Base-by-base conservation (phyloP, 1,140 invertebrate genomes). In the Pteromalus puparum region DNA sequence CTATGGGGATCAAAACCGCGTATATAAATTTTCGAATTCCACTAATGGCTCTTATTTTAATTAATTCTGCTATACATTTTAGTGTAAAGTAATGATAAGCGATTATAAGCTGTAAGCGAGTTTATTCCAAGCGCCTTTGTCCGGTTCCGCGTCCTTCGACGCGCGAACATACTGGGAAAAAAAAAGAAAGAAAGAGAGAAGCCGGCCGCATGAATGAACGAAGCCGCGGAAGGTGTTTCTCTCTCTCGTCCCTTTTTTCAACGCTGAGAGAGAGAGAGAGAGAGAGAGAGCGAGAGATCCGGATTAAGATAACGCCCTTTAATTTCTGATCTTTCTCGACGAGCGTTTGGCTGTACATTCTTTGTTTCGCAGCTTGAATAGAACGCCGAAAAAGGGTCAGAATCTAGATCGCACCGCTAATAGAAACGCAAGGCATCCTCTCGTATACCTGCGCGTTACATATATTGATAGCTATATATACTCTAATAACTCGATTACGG, bases 201-300 rank as follows among this genome's bases (percentile, higher is more conserved):
- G 48, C 3, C 9, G 61, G 9, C 70, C 65, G 68, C 65, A 70
- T 70, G 68, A 72, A 81, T 70, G 79, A 81, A 81, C 79, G 68
- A 5, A 65, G 61, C 61, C 13, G 61, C 61, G 15, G 61, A n/a
- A 65, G 68, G n/a, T 70, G 68, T 74, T 86, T 73, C 74, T 38
- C 86, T 38, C 86, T 42, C 38, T 12, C 83, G 87, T 87, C 85
- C 86, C 30, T 34, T 34, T 42, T 42, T 30, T 34, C 18, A 42
- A 9, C 6, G 26, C 21, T 1, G 24, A 28, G n/a, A n/a, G n/a
- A n/a, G n/a, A n/a, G n/a, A n/a, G n/a, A n/a, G n/a, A n/a, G n/a
- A n/a, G n/a, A n/a, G n/a, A n/a, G n/a, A n/a, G 67, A 68, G 67
- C 2, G 67, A 68, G 26, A 79, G 77, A 80, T 80, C 77, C 65